Base-by-base conservation (phyloP, 2,113 vertebrate species). In the Chaetops frenatus region DNA sequence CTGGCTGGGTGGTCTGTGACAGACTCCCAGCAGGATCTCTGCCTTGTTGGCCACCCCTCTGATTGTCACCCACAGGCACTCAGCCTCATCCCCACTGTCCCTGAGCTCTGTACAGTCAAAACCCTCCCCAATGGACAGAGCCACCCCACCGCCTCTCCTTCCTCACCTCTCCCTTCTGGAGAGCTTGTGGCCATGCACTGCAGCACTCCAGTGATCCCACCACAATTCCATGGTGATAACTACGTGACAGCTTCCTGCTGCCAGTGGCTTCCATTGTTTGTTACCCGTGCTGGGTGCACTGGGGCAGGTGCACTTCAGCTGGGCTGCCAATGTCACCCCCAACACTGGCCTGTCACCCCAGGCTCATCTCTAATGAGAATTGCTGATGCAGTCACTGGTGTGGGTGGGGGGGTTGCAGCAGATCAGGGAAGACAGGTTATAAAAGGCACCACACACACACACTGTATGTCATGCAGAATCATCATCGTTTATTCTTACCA, bases 321-420 rank as follows among this genome's bases (percentile, higher is more conserved):
- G 45, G 66, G 27, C 31, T 61, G 33, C 17, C 8, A 1, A 6
- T 31, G 21, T 8, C 33, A 82, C 6, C 2, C 14, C 2, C 12
- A n/a, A 24, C 15, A 51, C 3, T 12, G 15, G 24, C 0, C 0
- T 28, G 53, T 23, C 45, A 81, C 23, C 23, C 11, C 36, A 44
- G 31, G 12, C 15, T 61, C 10, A 44, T 24, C 3, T 51, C 27
- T 35, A 24, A n/a, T n/a, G n/a, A n/a, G n/a, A n/a, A n/a, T n/a
- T n/a, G n/a, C n/a, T n/a, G n/a, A n/a, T n/a, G n/a, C n/a, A n/a
- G n/a, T n/a, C n/a, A n/a, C n/a, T n/a, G n/a, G n/a, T n/a, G n/a
- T n/a, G n/a, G n/a, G n/a, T n/a, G n/a, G n/a, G n/a, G n/a, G n/a
- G n/a, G n/a, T n/a, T n/a, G n/a, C n/a, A n/a, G n/a, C n/a, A n/a